A percentile compares a stretch with the other conserved stretches of the same genome.
These are phyloP conservation scores for Ornithoptera priamus DNA, from an alignment of 2,888 invertebrate genomes.

Conservation along the genomic window DNA sequence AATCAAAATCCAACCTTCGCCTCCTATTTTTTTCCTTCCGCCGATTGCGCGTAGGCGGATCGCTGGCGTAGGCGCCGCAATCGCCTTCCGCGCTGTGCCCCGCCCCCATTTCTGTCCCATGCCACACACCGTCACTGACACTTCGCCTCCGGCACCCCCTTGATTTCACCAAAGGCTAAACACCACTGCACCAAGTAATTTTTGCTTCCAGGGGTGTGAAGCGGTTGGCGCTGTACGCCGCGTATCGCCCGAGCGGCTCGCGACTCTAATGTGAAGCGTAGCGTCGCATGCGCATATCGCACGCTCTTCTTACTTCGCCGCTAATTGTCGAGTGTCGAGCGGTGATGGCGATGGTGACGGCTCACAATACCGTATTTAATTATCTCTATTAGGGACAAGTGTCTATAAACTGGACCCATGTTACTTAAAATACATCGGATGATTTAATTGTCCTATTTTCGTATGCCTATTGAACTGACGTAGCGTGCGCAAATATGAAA, in stretches of 20 bases:
- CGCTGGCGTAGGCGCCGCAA: constrained; percentile 72
- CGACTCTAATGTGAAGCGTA: constrained; percentile 75
- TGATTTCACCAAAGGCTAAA: constrained; percentile 32
- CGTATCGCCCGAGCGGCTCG: constrained; percentile 65
- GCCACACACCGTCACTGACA: constrained; percentile 71
- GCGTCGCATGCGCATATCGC: constrained; percentile 64
- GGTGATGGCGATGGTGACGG: constrained; percentile 35
- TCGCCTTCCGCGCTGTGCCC: constrained; percentile 77
- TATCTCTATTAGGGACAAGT: constrained; percentile 35
- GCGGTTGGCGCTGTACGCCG: constrained; percentile 56
- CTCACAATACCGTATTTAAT: constrained; percentile 34
- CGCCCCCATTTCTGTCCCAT: constrained; percentile 76
- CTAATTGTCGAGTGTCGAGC: constrained; percentile 60
- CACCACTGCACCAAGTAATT: constrained; percentile 17
- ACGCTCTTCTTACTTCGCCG: constrained; percentile 60
- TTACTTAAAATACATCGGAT: constrained; percentile 13
- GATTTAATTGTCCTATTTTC: constrained; percentile 1
- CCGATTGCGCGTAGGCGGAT: constrained; percentile 71
- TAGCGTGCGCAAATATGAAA: too few species aligned
- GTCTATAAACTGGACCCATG: constrained; percentile 7
- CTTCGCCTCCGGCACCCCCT: constrained; percentile 60
- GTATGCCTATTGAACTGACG: too few species aligned
- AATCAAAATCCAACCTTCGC: constrained; percentile 62
- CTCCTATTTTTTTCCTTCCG: constrained; percentile 64
- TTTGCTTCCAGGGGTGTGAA: constrained; percentile 20